Percentiles rank a stretch among this genome's conserved stretches.
phyloP scores from a whole-genome alignment of 2,113 vertebrate genomes.

The Lagopus leucura region DNA sequence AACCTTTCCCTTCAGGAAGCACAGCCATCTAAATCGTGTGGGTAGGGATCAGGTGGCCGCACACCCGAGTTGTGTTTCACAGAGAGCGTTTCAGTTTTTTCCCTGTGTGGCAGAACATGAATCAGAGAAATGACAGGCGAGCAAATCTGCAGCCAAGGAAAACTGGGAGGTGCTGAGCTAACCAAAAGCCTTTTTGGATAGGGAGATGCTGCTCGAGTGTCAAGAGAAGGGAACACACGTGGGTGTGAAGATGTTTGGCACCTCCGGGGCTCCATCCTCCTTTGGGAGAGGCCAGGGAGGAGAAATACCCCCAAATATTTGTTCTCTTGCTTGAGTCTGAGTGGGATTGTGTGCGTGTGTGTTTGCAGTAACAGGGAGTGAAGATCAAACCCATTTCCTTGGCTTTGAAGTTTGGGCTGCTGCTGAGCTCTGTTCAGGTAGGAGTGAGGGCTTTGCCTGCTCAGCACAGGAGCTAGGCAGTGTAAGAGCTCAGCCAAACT shows the following conservation, averaged over 20 bases:
- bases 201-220: background rate
- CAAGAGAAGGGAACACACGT: background rate
- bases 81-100: background rate
- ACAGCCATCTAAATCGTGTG: background rate
- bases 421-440: background rate
- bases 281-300: background rate
- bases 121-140: background rate
- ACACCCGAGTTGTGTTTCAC: background rate
- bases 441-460: background rate
- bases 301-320: background rate
- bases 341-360: background rate
- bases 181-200: background rate
- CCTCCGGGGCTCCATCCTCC: background rate
- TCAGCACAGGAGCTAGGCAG: background rate
- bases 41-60: background rate
- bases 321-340: background rate
- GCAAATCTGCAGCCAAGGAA: constrained; percentile 23
- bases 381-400: background rate
- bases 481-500: background rate
- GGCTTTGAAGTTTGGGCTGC: background rate
- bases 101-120: background rate
- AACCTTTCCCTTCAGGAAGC: fast-evolving
- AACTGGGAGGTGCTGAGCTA: constrained; percentile 3
- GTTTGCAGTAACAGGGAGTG: background rate
- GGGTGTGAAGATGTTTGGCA: background rate